phyloP scores from a whole-genome alignment of 2,113 vertebrate genomes.

The Panthera tigris region DNA sequence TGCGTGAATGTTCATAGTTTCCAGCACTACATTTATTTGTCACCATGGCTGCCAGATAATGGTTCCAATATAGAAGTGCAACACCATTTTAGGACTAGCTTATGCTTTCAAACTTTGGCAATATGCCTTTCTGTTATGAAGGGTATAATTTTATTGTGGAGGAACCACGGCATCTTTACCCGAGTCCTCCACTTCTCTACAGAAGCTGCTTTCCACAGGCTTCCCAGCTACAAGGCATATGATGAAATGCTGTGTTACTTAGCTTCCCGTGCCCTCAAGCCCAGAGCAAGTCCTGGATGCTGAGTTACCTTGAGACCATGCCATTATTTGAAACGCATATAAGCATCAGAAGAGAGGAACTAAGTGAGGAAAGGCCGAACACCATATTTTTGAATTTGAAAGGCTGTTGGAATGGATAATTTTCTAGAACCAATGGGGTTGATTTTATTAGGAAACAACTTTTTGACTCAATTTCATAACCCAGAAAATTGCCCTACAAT shows the following conservation, averaged over 20 bases:
- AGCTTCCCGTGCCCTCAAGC: neutral
- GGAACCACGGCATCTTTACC: neutral
- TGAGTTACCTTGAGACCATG: neutral
- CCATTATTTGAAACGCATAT: neutral
- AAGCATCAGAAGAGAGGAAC: neutral
- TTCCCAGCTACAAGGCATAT: neutral
- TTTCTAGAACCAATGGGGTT: neutral
- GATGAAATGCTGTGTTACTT: neutral
- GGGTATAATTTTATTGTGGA: neutral
- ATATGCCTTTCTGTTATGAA: neutral
- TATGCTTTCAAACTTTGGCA: slow-evolving; percentile 22
- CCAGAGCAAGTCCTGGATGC: neutral
- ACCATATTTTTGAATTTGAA: neutral
- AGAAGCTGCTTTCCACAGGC: neutral
- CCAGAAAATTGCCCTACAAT: neutral
- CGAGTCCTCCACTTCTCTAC: neutral
- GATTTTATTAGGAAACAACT: neutral
- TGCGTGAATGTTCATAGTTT: slow-evolving; percentile 13
- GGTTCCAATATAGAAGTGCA: neutral
- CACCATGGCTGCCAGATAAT: slow-evolving; percentile 21
- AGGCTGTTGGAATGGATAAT: neutral
- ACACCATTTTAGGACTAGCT: slow-evolving; percentile 63
- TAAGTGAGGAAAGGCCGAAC: neutral
- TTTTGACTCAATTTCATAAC: neutral
- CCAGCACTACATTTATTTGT: slow-evolving; percentile 52